Conservation (phyloP, 2,888 invertebrate species). For the Abrostola tripartita region DNA sequence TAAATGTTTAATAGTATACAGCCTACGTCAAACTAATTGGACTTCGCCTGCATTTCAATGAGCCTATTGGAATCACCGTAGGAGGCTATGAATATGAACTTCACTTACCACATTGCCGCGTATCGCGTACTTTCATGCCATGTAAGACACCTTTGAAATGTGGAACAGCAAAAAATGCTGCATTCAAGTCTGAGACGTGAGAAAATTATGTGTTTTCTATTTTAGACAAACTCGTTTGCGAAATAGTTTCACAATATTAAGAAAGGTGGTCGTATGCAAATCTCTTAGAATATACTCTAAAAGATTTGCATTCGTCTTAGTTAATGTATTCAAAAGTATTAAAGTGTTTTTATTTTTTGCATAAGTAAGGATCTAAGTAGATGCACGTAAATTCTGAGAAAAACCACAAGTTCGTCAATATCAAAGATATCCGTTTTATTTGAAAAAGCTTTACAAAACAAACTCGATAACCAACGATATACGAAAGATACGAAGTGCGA, state of each 20-base stretch:
- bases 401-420: background rate
- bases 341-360: no score
- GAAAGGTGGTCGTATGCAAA: no score
- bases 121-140: background rate
- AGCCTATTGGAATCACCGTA: no score
- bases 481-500: slow-evolving; percentile 3
- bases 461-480: slow-evolving; percentile 2
- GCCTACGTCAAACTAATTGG: no score
- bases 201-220: background rate
- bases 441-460: background rate
- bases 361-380: no score
- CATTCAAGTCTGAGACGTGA: background rate
- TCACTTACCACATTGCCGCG: background rate
- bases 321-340: background rate
- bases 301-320: no score
- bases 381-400: background rate
- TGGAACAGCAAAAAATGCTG: background rate
- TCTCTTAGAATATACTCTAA: no score
- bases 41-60: no score
- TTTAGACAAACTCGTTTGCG: background rate
- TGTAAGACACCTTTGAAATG: slow-evolving; percentile 1
- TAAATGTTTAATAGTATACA: no score
- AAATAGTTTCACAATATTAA: no score
- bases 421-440: background rate
- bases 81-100: background rate